These are phyloP conservation scores for Vicugna pacos DNA, from an alignment of 2,113 vertebrate species.

Conservation along the genomic window DNA sequence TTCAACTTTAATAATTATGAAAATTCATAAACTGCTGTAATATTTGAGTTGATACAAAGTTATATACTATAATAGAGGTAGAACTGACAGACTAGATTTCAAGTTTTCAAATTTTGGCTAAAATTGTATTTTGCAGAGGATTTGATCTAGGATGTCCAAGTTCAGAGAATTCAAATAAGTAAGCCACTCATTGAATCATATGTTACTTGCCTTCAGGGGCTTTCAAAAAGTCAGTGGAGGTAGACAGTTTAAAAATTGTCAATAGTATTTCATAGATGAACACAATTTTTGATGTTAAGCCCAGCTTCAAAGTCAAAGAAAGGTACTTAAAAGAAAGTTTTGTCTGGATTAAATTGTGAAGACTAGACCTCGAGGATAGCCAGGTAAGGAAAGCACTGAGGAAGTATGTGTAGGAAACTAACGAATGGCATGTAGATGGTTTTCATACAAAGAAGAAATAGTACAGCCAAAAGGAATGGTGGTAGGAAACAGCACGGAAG, in stretches of 20 bases:
- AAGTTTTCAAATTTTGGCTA: neutral
- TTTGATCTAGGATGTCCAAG: conserved; percentile 1
- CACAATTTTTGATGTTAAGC: neutral
- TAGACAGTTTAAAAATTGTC: conserved; percentile 6
- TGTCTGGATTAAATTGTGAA: neutral
- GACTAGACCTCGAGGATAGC: neutral
- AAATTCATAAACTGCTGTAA: neutral
- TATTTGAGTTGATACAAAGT: neutral
- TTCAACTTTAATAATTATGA: neutral
- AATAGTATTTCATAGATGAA: neutral
- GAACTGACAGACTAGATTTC: neutral
- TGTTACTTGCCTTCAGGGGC: neutral
- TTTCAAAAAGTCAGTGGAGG: conserved; percentile 6
- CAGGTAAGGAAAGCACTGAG: neutral
- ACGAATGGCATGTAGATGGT: neutral
- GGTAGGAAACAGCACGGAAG: neutral
- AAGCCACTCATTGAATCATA: neutral
- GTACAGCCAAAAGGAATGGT: neutral
- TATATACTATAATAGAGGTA: neutral
- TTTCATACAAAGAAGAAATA: neutral
- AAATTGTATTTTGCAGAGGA: neutral
- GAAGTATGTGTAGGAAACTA: neutral
- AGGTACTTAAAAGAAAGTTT: neutral
- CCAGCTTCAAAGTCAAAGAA: neutral
- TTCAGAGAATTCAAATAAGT: neutral